Evolutionary conservation across 1,140 invertebrate genomes (phyloP).

Genomic region (Rhyacophila brunnea): DNA sequence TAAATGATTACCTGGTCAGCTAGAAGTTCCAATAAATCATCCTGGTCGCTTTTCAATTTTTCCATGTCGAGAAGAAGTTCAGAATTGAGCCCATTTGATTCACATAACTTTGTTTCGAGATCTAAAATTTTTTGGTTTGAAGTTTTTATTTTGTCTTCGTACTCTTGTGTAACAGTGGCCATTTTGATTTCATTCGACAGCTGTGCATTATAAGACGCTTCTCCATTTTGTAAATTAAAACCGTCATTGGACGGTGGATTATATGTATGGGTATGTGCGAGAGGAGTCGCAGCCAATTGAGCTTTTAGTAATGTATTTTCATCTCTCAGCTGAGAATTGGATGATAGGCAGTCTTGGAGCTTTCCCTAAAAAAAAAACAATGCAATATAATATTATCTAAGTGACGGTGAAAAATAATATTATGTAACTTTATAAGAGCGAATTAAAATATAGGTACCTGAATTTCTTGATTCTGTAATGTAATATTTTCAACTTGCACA

Average conservation of each 20-base stretch:
- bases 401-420: neutral
- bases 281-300: conserved; percentile 53
- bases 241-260: neutral
- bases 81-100: conserved; percentile 35
- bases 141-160: conserved; percentile 28
- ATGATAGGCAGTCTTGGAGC: conserved; percentile 67
- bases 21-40: conserved; percentile 82
- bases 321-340: conserved; percentile 77
- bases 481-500: conserved; percentile 54
- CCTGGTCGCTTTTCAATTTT: conserved; percentile 82
- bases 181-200: conserved; percentile 13
- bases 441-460: conserved; percentile 43
- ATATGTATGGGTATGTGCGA: conserved; percentile 13
- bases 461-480: conserved; percentile 55
- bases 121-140: conserved; percentile 31
- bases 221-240: conserved; percentile 13
- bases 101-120: conserved; percentile 36
- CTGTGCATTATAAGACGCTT: neutral
- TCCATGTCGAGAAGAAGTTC: conserved; percentile 61
- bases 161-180: conserved; percentile 18
- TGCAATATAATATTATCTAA: conserved; percentile 13
- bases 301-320: conserved; percentile 86
- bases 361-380: conserved; percentile 52
- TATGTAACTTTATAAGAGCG: neutral
- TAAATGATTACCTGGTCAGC: conserved; percentile 62